These are phyloP conservation scores for Mylabris sibirica DNA, from an alignment of 2,888 invertebrate species.

Conservation along the genomic window DNA sequence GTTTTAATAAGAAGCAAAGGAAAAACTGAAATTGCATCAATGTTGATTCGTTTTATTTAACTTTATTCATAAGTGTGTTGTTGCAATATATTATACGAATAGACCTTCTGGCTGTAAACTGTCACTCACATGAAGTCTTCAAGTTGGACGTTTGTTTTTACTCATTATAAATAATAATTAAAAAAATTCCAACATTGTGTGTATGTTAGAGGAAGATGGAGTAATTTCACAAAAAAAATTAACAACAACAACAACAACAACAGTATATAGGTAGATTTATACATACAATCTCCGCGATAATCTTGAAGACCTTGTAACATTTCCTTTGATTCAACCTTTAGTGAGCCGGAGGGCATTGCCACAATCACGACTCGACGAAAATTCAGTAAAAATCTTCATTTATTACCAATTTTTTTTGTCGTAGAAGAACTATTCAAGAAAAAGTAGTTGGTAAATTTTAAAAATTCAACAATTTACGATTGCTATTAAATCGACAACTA, in stretches of 20 bases:
- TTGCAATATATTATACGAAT: constrained; percentile 31
- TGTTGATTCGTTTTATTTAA: constrained; percentile 24
- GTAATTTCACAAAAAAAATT: constrained; percentile 35
- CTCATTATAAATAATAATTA: constrained; percentile 60
- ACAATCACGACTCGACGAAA: constrained; percentile 43
- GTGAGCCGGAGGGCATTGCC: constrained; percentile 53
- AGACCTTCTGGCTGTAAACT: constrained; percentile 54
- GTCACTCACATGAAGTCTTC: constrained; percentile 60
- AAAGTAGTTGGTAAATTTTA: neutral
- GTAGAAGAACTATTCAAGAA: neutral
- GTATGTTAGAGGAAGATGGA: constrained; percentile 39
- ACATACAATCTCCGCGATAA: constrained; percentile 60
- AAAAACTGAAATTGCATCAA: neutral
- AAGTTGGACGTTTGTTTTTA: constrained; percentile 56
- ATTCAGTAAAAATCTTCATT: constrained; percentile 16
- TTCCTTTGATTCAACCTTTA: constrained; percentile 60
- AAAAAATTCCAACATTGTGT: constrained; percentile 36
- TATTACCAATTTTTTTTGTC: neutral
- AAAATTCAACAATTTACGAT: neutral
- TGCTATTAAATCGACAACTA: neutral
- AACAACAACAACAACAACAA: constrained; percentile 40
- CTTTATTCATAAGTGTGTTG: constrained; percentile 46
- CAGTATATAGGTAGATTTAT: constrained; percentile 14
- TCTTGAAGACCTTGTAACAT: constrained; percentile 64
- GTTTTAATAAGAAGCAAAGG: neutral